Evolutionary conservation across 2,113 vertebrate species (phyloP).

Genomic region (Isurus oxyrinchus): DNA sequence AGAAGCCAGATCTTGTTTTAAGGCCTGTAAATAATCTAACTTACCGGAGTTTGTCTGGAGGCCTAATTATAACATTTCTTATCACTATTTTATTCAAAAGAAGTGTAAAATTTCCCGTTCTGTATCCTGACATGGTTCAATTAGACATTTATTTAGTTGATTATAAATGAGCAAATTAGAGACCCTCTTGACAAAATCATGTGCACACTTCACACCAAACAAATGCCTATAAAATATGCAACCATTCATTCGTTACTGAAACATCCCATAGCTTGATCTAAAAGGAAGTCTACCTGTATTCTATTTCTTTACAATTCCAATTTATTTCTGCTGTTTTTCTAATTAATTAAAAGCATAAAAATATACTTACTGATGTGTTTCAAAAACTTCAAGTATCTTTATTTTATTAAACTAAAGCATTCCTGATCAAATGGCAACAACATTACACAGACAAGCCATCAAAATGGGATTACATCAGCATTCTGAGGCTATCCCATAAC

Average conservation of each 20-base stretch:
- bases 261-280: not conserved
- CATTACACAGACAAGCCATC: not conserved
- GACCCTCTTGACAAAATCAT: not conserved
- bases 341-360: not conserved
- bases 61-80: not conserved
- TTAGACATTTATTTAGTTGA: not conserved
- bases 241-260: not conserved
- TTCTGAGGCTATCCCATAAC: not conserved
- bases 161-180: not conserved
- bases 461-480: not conserved
- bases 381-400: not conserved
- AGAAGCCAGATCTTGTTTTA: not conserved
- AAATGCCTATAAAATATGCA: not conserved
- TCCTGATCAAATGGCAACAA: not conserved
- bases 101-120: not conserved
- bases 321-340: not conserved
- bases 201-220: constrained; percentile 12
- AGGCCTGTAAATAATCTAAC: not conserved
- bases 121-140: not conserved
- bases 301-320: not conserved
- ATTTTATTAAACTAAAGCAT: not conserved
- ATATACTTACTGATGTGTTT: not conserved
- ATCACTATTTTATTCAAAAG: not conserved
- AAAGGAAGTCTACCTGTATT: not conserved
- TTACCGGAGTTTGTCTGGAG: not conserved